Base-by-base conservation (phyloP, 2,888 invertebrate species). In the Pseudococcus jackbeardsleyi region DNA sequence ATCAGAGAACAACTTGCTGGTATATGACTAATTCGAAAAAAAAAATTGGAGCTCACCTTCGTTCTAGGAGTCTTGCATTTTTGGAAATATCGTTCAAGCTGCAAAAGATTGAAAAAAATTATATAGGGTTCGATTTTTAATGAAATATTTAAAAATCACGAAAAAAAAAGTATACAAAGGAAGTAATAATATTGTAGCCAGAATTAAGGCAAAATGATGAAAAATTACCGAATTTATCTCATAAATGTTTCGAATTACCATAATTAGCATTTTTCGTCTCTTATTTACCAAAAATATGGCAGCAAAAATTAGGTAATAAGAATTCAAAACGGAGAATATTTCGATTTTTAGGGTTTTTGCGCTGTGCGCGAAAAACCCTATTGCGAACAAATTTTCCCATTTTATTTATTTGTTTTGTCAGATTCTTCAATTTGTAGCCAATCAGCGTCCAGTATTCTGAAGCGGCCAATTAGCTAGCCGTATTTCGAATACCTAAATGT, bases 81-180 rank as follows among this genome's bases (percentile, higher is more conserved):
- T 93, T 97, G 96, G 93, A 98, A 98, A 93, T 98, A 98, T 92
- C 97, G 95, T 94, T 98, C 98, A 92, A 97, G 93, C 93, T 88
- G 84, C 42, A 91, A 90, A 91, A 91, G 90, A 90, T 89, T 6
- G n/a, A 0, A 22, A 22, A 64, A 59, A 59, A 22, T 9, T 9
- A 1, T 33, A 33, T 33, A 33, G 26, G 26, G 3, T 33, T 33
- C 26, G 1, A 33, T 33, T 33, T 33, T 33, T 2, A 2, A 33
- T 2, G 26, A 33, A 33, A 33, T n/a, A 1, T n/a, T 8, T 59
- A 5, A 59, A n/a, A 59, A 59, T 59, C 0, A 17, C 1, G n/a
- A n/a, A 59, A 17, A n/a, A 59, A 1, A 7, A 3, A 3, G n/a
- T 50, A 11, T 4, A 59, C 0, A n/a, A n/a, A 22, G 11, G 64